Conservation (phyloP, 1,140 invertebrate genomes). For the Goniozus legneri region DNA sequence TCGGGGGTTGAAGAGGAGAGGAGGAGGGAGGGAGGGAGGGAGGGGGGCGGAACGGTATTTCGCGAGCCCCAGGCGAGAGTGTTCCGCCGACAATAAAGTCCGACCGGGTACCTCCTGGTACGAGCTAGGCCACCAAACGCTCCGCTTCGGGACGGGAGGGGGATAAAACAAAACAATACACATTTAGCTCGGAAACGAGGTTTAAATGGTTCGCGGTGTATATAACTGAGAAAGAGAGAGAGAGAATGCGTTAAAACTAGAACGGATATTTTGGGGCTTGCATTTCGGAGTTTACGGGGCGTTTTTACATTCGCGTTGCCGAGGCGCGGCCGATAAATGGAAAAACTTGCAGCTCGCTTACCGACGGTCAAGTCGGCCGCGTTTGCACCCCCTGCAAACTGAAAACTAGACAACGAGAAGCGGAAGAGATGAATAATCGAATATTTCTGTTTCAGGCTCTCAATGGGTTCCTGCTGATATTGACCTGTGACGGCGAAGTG, state of each 20-base stretch:
- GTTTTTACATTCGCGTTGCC: slow-evolving; percentile 13
- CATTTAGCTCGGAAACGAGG: slow-evolving; percentile 6
- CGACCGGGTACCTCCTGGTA: too few relatives aligned
- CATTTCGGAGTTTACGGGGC: slow-evolving; percentile 12
- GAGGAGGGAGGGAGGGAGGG: too few relatives aligned
- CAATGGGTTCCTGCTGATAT: slow-evolving; percentile 97
- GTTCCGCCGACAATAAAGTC: too few relatives aligned
- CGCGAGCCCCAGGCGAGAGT: too few relatives aligned
- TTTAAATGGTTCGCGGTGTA: slow-evolving; percentile 19
- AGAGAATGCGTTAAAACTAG: slow-evolving; percentile 35
- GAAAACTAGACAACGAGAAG: neutral
- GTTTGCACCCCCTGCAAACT: too few relatives aligned
- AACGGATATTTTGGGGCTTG: slow-evolving; percentile 34
- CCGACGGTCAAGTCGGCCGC: too few relatives aligned
- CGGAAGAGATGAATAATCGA: neutral
- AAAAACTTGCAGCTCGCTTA: slow-evolving; percentile 38
- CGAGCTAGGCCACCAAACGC: too few relatives aligned
- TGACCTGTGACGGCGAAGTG: slow-evolving; percentile 97
- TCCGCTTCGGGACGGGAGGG: too few relatives aligned
- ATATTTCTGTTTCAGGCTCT: slow-evolving; percentile 77
- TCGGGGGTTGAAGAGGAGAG: too few relatives aligned
- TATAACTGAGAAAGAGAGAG: neutral
- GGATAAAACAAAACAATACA: too few relatives aligned
- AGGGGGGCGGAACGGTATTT: too few relatives aligned
- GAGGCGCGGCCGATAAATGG: slow-evolving; percentile 34